Evolutionary conservation across 1,140 invertebrate genomes (phyloP).

Genomic region (Wasmannia auropunctata): DNA sequence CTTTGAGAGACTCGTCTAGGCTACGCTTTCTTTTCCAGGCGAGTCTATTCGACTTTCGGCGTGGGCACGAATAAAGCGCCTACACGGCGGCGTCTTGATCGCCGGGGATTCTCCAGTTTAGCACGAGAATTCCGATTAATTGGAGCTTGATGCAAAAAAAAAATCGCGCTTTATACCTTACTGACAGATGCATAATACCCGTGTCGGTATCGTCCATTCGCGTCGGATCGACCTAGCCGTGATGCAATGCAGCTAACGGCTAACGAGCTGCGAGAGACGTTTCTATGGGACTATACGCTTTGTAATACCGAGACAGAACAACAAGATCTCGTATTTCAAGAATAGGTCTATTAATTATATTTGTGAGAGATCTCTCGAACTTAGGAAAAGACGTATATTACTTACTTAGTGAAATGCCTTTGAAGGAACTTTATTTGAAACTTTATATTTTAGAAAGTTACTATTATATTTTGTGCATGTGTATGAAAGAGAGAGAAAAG

Average conservation of each 20-base stretch:
- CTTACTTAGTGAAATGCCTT: neutral
- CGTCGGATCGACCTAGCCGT: neutral
- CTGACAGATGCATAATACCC: conserved; percentile 32
- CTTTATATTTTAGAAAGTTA: neutral
- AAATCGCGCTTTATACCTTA: neutral
- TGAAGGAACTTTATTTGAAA: neutral
- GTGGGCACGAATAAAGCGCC: neutral
- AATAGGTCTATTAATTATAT: conserved; percentile 16
- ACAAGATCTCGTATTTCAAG: neutral
- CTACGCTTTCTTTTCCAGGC: conserved; percentile 39
- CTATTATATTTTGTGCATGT: neutral
- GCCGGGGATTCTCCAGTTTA: neutral
- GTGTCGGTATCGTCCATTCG: conserved; percentile 20
- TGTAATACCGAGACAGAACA: neutral
- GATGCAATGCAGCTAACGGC: neutral
- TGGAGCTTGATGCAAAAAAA: conserved; percentile 16
- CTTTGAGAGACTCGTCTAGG: conserved; percentile 73
- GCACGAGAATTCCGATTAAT: neutral
- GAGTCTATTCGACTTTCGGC: conserved; percentile 13
- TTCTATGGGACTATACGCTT: neutral
- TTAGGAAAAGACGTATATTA: neutral
- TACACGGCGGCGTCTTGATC: neutral
- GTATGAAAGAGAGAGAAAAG: neutral
- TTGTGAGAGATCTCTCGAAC: neutral
- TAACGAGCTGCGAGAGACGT: conserved; percentile 32